These are phyloP conservation scores for Lasioglossum marginatum DNA, from an alignment of 2,888 invertebrate genomes.

Conservation along the genomic window DNA sequence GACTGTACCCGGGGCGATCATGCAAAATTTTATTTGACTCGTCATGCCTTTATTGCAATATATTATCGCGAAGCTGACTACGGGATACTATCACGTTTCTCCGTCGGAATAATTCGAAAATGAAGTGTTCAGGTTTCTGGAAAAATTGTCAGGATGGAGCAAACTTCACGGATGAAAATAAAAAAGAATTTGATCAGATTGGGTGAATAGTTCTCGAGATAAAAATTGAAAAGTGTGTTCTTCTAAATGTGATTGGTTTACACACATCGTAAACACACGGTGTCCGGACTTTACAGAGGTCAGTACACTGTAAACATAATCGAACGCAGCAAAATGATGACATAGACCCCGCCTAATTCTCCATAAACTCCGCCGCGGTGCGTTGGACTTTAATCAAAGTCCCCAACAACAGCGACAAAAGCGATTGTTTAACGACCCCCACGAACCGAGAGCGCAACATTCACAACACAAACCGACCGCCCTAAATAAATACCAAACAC, in stretches of 20 bases:
- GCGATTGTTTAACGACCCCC: background rate
- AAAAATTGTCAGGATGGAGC: background rate
- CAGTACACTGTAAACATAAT: background rate
- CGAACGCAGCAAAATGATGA: background rate
- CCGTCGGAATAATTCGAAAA: background rate
- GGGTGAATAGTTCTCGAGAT: background rate
- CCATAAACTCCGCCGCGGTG: background rate
- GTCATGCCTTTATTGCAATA: background rate
- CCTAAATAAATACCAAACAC: background rate
- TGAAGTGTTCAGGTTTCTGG: background rate
- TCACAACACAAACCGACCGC: background rate
- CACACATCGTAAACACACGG: background rate
- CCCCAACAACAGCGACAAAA: background rate
- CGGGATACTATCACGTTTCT: background rate
- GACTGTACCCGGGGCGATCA: background rate
- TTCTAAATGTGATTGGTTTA: background rate
- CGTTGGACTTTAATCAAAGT: background rate
- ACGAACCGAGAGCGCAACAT: background rate
- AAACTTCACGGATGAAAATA: background rate
- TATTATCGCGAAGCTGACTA: background rate
- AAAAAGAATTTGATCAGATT: background rate
- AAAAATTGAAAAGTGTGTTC: background rate
- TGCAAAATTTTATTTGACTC: background rate
- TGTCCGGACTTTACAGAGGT: background rate
- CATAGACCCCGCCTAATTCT: background rate